These are phyloP conservation scores for Oreochromis mossambicus DNA, from an alignment of 2,797 vertebrate genomes.

Conservation along the genomic window DNA sequence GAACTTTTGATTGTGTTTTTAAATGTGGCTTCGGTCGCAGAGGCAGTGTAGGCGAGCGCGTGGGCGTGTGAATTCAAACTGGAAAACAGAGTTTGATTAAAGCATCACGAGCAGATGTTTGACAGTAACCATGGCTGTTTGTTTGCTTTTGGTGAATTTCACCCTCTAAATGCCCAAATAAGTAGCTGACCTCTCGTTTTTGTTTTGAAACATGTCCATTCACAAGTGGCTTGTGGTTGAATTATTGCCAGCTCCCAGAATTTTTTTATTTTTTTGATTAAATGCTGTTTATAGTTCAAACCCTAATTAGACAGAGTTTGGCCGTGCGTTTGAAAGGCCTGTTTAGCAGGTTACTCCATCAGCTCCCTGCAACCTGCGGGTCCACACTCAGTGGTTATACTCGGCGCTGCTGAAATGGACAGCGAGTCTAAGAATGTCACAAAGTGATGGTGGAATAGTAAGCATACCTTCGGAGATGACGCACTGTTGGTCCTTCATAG, in stretches of 20 bases:
- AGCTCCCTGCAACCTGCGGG: constrained; percentile 43
- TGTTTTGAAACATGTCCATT: constrained; percentile 13
- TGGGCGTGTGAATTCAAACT: constrained; percentile 31
- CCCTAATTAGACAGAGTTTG: background rate
- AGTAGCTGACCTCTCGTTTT: constrained; percentile 6
- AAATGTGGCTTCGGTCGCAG: background rate
- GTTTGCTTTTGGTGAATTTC: constrained; percentile 31
- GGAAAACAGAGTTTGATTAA: background rate
- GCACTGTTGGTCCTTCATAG: constrained; percentile 21
- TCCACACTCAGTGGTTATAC: constrained; percentile 15
- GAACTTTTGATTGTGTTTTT: background rate
- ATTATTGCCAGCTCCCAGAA: background rate
- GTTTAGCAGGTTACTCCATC: constrained; percentile 29
- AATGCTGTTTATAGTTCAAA: background rate
- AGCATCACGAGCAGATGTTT: constrained; percentile 20
- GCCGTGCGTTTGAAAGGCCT: background rate
- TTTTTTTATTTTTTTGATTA: background rate
- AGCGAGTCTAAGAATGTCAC: constrained; percentile 65
- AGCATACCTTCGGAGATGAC: constrained; percentile 48
- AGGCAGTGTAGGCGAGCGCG: background rate
- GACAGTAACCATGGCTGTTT: constrained; percentile 7
- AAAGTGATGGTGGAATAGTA: constrained; percentile 68
- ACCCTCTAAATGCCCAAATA: background rate
- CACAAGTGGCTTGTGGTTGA: background rate
- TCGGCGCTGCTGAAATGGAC: constrained; percentile 22